These are phyloP conservation scores for Carcharodon carcharias DNA, from an alignment of 2,797 vertebrate genomes.

Conservation along the genomic window DNA sequence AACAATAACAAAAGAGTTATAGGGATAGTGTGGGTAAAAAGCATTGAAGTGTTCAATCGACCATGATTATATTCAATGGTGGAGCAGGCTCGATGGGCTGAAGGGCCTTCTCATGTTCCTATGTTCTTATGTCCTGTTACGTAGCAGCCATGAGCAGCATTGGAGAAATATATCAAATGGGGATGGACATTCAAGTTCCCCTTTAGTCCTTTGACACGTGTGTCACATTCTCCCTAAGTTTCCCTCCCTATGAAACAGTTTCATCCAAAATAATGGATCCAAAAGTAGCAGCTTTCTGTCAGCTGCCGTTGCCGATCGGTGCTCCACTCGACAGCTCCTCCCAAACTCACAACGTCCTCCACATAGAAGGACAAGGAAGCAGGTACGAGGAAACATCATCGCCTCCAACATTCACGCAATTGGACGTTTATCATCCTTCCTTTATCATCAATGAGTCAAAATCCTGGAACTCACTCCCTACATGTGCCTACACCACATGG, in stretches of 20 bases:
- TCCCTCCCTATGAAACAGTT: not conserved
- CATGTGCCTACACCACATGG: too few species aligned
- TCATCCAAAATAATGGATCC: not conserved
- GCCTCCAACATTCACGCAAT: not conserved
- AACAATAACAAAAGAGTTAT: too few species aligned
- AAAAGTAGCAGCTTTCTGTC: not conserved
- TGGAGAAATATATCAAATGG: not conserved
- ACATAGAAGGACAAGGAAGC: not conserved
- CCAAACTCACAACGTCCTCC: not conserved
- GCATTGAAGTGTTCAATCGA: too few species aligned
- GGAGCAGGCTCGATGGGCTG: too few species aligned
- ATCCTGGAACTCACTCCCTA: too few species aligned
- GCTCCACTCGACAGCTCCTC: not conserved
- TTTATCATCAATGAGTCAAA: too few species aligned
- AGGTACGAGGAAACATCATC: not conserved
- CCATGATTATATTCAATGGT: too few species aligned
- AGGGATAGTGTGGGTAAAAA: too few species aligned
- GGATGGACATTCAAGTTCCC: not conserved
- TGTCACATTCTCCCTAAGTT: not conserved
- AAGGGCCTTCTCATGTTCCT: too few species aligned
- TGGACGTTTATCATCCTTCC: too few species aligned
- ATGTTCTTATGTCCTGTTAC: not conserved
- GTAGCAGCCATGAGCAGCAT: not conserved
- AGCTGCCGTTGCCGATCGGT: not conserved
- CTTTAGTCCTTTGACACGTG: not conserved